phyloP scores from a whole-genome alignment of 1,140 invertebrate genomes.

The Ridgeia piscesae region DNA sequence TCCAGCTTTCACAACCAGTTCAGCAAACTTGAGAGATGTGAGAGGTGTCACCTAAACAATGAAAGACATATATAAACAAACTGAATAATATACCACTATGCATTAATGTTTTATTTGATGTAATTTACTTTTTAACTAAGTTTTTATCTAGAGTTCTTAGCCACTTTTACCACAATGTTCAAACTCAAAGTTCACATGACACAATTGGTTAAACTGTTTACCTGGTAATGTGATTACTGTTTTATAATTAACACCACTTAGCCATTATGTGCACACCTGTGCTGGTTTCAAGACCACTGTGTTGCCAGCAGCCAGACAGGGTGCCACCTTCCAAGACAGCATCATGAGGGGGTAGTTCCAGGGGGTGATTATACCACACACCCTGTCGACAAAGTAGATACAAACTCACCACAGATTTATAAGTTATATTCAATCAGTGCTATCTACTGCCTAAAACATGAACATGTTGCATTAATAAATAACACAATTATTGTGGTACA shows the following conservation, averaged over 20 bases:
- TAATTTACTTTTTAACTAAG: no score
- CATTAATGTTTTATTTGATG: no score
- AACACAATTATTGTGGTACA: constrained; percentile 49
- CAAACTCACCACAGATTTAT: background rate
- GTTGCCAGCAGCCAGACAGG: constrained; percentile 68
- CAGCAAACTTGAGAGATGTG: constrained; percentile 91
- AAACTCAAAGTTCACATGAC: background rate
- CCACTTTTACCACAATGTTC: background rate
- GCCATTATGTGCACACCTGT: constrained; percentile 55
- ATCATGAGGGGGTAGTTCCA: constrained; percentile 68
- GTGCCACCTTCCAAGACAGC: constrained; percentile 66
- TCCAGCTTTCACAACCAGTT: constrained; percentile 80
- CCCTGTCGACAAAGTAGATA: constrained; percentile 44
- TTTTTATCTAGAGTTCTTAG: background rate
- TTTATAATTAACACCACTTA: background rate
- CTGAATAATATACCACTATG: no score
- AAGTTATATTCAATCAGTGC: background rate
- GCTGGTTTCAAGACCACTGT: constrained; percentile 70
- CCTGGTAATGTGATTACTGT: background rate
- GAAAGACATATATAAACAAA: no score
- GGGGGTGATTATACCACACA: constrained; percentile 67
- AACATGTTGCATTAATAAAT: background rate
- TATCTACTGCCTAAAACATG: background rate
- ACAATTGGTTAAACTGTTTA: background rate
- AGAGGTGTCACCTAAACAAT: constrained; percentile 66